A percentile compares a stretch with the other conserved stretches of the same genome.
Evolutionary conservation across 53 echinoderm and acorn worm genomes (phyloP).

Genomic region (Paracentrotus lividus): DNA sequence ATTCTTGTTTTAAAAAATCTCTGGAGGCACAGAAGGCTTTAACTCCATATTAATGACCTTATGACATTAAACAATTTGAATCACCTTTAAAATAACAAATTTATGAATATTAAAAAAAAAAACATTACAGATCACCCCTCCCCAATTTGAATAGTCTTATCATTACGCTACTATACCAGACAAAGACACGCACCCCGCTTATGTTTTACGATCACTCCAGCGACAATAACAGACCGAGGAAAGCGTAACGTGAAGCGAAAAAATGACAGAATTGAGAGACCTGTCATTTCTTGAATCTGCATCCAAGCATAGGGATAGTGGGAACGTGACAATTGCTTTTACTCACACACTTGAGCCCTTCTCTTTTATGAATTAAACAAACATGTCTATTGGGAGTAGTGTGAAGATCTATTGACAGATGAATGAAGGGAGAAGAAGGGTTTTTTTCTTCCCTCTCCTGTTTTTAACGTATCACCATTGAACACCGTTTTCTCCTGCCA

Average conservation of each 20-base stretch:
- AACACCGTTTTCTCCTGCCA: background rate
- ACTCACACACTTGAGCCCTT: constrained; percentile 20
- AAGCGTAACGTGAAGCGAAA: background rate
- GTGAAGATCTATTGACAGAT: constrained; percentile 47
- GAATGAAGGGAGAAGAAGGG: background rate
- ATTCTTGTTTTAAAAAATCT: background rate
- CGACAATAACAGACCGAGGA: background rate
- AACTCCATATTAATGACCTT: background rate
- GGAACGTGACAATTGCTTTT: constrained; percentile 52
- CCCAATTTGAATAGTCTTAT: background rate
- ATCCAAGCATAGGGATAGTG: constrained; percentile 2
- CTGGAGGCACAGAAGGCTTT: background rate
- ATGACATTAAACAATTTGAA: background rate
- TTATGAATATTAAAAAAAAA: background rate
- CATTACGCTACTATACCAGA: background rate
- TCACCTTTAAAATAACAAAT: background rate
- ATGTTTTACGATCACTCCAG: background rate
- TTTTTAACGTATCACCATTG: background rate
- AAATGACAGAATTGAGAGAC: background rate
- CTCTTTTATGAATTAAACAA: constrained; percentile 68
- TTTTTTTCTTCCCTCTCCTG: background rate
- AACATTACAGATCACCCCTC: constrained; percentile 4
- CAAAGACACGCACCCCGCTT: background rate
- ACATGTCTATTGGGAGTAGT: constrained; percentile 25
- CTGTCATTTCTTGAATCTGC: constrained; percentile 52